phyloP scores from a whole-genome alignment of 2,888 invertebrate genomes.

The Brenthis hecate region DNA sequence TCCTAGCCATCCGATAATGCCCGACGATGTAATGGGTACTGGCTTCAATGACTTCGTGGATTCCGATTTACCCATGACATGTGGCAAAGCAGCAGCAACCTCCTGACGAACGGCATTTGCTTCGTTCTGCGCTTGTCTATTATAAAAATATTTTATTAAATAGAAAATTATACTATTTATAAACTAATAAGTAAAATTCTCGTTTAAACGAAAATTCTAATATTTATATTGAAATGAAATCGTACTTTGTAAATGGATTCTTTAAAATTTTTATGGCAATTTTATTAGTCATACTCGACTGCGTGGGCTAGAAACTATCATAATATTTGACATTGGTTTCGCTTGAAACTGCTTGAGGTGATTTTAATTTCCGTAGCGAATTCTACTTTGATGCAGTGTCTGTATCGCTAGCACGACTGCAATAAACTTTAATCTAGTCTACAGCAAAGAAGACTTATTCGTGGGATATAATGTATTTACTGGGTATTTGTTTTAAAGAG shows the following conservation, averaged over 20 bases:
- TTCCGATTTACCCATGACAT: slow-evolving; percentile 47
- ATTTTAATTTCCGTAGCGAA: slow-evolving; percentile 57
- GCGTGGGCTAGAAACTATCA: slow-evolving; percentile 27
- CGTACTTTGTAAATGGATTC: slow-evolving; percentile 18
- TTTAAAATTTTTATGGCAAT: slow-evolving; percentile 25
- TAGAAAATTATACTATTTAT: background rate
- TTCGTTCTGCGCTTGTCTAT: slow-evolving; percentile 55
- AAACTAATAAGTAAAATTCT: background rate
- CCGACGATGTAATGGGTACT: slow-evolving; percentile 67
- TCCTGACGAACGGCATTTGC: slow-evolving; percentile 54
- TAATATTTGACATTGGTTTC: slow-evolving; percentile 37
- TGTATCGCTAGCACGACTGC: slow-evolving; percentile 30
- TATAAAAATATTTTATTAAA: slow-evolving; percentile 18
- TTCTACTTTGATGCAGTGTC: slow-evolving; percentile 48
- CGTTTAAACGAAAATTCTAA: background rate
- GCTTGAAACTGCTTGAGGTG: slow-evolving; percentile 43
- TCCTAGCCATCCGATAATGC: slow-evolving; percentile 69
- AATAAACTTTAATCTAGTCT: slow-evolving; percentile 8
- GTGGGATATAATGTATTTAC: background rate
- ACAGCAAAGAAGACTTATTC: slow-evolving; percentile 25
- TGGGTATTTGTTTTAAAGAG: slow-evolving; percentile 3
- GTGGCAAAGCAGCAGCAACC: slow-evolving; percentile 52
- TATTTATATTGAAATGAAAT: background rate
- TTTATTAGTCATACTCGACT: slow-evolving; percentile 30
- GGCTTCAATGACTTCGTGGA: slow-evolving; percentile 62